Percentiles rank a stretch among this genome's conserved stretches.
These are phyloP conservation scores for Etia nguti DNA, from an alignment of 2,113 vertebrate species.

Conservation along the genomic window DNA sequence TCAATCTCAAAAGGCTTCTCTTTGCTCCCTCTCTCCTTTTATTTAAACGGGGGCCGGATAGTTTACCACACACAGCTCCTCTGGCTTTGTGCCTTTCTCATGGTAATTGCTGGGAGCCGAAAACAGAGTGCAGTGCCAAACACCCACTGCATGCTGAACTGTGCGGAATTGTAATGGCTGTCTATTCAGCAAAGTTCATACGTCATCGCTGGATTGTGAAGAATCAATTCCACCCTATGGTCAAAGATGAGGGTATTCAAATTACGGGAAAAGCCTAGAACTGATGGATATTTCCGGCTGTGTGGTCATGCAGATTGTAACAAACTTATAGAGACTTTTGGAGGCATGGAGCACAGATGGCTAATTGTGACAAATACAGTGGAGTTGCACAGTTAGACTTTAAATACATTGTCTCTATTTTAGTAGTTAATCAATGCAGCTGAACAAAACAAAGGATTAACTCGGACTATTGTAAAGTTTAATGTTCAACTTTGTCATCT, in stretches of 20 bases:
- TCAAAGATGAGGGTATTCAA: background rate
- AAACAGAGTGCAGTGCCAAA: conserved; percentile 13
- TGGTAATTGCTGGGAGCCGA: conserved; percentile 41
- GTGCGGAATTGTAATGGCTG: conserved; percentile 10
- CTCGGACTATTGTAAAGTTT: background rate
- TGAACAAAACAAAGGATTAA: background rate
- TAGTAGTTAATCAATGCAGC: background rate
- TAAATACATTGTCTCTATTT: background rate
- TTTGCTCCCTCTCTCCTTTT: background rate
- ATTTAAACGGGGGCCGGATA: background rate
- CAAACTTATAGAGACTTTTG: background rate
- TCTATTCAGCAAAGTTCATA: background rate
- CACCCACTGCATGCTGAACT: conserved; percentile 7
- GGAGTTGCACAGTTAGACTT: background rate
- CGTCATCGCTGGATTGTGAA: background rate
- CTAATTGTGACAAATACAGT: background rate
- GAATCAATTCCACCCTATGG: background rate
- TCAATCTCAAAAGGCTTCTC: background rate
- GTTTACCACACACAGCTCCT: conserved; percentile 30
- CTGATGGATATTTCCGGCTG: background rate
- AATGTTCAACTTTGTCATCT: background rate
- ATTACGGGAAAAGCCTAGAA: background rate
- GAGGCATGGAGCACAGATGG: background rate
- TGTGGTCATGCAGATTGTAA: background rate
- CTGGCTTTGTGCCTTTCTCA: conserved; percentile 46